Evolutionary conservation across 2,113 vertebrate species (phyloP).

Genomic region (Cololabis saira): DNA sequence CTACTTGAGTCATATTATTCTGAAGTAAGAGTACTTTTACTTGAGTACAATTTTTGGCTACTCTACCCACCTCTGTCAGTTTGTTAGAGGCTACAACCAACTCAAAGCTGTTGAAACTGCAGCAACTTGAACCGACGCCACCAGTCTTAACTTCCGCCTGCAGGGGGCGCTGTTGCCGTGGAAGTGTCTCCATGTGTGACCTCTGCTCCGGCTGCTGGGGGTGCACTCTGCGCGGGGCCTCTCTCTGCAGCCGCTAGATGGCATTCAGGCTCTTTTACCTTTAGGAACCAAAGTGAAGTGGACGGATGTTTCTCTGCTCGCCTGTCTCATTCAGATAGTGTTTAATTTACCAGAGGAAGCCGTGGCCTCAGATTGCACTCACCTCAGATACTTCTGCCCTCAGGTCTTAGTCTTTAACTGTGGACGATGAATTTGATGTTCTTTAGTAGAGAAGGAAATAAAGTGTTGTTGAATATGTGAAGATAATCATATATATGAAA

Average conservation of each 20-base stretch:
- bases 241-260: slow-evolving; percentile 70
- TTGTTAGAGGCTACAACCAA: too few species aligned
- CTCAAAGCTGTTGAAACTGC: too few species aligned
- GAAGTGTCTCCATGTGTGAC: slow-evolving; percentile 19
- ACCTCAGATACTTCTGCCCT: background rate
- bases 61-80: too few species aligned
- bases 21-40: too few species aligned
- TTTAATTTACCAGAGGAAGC: slow-evolving; percentile 9
- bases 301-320: background rate
- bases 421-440: background rate
- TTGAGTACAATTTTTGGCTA: too few species aligned
- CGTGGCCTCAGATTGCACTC: slow-evolving; percentile 5
- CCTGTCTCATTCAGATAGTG: slow-evolving; percentile 32
- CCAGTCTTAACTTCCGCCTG: slow-evolving; percentile 20
- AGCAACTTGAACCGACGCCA: background rate
- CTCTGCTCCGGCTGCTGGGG: slow-evolving; percentile 35
- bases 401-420: background rate
- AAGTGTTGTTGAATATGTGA: background rate
- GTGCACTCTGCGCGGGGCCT: background rate
- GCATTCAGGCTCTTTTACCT: slow-evolving; percentile 66
- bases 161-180: slow-evolving; percentile 70
- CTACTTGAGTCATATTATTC: too few species aligned
- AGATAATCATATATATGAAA: background rate
- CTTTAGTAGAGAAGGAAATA: background rate
- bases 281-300: background rate